phyloP scores from a whole-genome alignment of 2,888 invertebrate species.

The Metopia argyrocephala region DNA sequence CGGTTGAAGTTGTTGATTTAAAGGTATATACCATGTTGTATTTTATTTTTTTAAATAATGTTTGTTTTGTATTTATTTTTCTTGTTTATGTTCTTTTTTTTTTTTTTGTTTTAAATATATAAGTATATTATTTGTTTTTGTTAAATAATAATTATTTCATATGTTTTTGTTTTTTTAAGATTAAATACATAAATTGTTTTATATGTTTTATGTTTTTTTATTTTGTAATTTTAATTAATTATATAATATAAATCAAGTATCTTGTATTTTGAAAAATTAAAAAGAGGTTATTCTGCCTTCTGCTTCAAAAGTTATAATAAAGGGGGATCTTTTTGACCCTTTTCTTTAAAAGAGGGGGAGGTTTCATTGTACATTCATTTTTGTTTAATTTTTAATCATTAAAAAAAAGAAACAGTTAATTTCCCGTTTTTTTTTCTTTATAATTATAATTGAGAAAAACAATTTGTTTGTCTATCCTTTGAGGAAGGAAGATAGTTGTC shows the following conservation, averaged over 20 bases:
- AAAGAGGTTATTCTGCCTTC: conserved; percentile 66
- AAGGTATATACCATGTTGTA: conserved; percentile 13
- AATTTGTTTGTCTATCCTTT: not conserved
- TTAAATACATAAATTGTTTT: conserved; percentile 60
- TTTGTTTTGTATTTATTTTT: conserved; percentile 26
- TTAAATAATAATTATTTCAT: conserved; percentile 56
- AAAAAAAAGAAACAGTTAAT: not conserved
- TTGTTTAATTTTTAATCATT: not conserved
- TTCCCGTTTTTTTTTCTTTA: not conserved
- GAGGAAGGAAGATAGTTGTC: not conserved
- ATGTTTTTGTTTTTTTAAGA: conserved; percentile 50
- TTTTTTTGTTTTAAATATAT: conserved; percentile 38
- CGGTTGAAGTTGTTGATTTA: not conserved
- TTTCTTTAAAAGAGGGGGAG: not conserved
- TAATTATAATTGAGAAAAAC: not conserved
- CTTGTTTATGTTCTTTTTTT: conserved; percentile 33
- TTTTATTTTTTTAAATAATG: not conserved
- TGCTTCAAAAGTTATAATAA: conserved; percentile 59
- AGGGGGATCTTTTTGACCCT: conserved; percentile 9
- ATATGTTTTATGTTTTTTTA: conserved; percentile 20
- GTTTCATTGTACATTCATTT: not conserved
- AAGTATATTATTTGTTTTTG: conserved; percentile 53
- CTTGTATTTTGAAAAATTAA: conserved; percentile 41
- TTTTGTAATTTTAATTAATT: conserved; percentile 17
- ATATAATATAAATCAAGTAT: conserved; percentile 42